Conservation (phyloP, 2,888 invertebrate genomes). For the Pharmacophagus antenor region DNA sequence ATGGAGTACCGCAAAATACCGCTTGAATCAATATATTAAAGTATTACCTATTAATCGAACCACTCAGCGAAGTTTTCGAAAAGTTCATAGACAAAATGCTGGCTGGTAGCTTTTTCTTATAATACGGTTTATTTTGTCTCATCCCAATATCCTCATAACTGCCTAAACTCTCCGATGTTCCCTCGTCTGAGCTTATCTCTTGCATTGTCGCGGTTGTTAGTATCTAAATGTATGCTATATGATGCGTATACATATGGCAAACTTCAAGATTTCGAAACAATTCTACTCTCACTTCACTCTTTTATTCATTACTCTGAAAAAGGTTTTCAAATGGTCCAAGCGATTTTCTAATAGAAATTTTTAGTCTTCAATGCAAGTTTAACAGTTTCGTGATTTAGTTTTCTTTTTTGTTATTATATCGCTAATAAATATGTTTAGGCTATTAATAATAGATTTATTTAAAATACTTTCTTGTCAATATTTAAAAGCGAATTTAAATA, state of each 20-base stretch:
- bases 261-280: not conserved
- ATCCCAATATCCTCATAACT: not conserved
- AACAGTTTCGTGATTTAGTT: too few relatives aligned
- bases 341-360: too few relatives aligned
- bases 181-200: not conserved
- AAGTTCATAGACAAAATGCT: not conserved
- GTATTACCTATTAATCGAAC: not conserved
- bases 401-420: too few relatives aligned
- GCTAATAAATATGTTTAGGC: too few relatives aligned
- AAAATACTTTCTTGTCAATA: constrained; percentile 14
- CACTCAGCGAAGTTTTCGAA: not conserved
- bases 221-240: too few relatives aligned
- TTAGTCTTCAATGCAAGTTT: too few relatives aligned
- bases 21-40: not conserved
- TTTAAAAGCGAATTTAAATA: constrained; percentile 23
- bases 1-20: too few relatives aligned
- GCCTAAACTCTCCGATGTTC: not conserved
- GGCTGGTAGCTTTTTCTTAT: not conserved
- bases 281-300: not conserved
- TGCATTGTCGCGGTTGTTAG: not conserved
- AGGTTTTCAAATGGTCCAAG: too few relatives aligned
- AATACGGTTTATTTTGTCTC: not conserved
- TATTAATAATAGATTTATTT: too few relatives aligned
- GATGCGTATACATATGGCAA: not conserved
- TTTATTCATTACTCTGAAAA: not conserved